Percentiles rank a stretch among this genome's conserved stretches.
Conservation (phyloP, 2,797 vertebrate genomes). For the Naso thynnoides region DNA sequence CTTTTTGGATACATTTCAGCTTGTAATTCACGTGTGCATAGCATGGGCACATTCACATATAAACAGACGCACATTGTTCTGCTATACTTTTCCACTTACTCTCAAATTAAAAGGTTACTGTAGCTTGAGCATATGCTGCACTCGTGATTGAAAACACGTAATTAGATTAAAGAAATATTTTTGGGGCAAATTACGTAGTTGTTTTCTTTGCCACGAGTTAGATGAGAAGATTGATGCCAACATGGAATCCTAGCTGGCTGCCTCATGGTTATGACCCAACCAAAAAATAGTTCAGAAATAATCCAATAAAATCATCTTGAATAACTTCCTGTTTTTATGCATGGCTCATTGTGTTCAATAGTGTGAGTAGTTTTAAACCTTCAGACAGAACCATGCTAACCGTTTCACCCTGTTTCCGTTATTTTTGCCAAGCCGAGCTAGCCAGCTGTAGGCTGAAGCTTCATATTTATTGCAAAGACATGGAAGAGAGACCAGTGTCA, state of each 20-base stretch:
- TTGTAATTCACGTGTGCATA: conserved; percentile 13
- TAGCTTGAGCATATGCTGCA: not conserved
- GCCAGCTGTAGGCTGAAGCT: no score
- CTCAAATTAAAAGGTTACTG: not conserved
- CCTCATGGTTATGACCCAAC: not conserved
- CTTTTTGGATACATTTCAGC: conserved; percentile 44
- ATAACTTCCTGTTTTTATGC: not conserved
- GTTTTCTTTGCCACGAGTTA: not conserved
- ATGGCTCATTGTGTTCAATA: not conserved
- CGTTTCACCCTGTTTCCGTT: not conserved
- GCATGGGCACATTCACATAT: not conserved
- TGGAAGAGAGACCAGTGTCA: no score
- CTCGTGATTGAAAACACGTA: not conserved
- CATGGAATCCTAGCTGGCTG: conserved; percentile 1
- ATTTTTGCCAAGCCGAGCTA: not conserved
- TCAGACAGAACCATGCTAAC: not conserved
- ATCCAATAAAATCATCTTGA: no score
- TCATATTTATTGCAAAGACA: no score
- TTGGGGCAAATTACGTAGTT: not conserved
- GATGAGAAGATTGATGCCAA: not conserved
- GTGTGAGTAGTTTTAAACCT: no score
- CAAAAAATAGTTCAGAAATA: not conserved
- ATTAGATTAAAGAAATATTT: not conserved
- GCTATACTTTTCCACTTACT: conserved; percentile 14
- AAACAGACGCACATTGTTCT: conserved; percentile 14